Percentiles rank a stretch among this genome's conserved stretches.
Conservation (phyloP, 1,140 invertebrate species). For the Drosophila pallidifrons region DNA sequence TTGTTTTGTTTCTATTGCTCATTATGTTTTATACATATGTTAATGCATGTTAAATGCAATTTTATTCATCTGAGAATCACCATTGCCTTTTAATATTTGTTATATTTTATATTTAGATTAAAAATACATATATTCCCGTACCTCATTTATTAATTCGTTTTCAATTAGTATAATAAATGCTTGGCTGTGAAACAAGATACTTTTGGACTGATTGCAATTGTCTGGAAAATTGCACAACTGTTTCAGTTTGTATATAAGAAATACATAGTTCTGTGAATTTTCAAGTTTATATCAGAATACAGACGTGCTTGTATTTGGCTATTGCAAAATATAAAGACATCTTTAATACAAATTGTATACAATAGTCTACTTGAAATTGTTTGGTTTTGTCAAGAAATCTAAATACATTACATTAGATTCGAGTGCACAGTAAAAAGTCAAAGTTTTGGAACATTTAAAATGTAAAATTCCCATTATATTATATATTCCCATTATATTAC, state of each 20-base stretch:
- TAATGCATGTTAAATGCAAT: background rate
- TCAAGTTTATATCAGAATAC: background rate
- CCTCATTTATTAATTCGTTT: background rate
- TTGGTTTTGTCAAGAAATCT: no score
- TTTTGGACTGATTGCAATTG: slow-evolving; percentile 5
- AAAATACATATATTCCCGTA: background rate
- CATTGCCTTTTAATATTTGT: slow-evolving; percentile 1
- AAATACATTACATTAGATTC: no score
- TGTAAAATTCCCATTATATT: no score
- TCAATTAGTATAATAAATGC: background rate
- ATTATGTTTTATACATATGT: background rate
- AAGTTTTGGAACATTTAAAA: no score
- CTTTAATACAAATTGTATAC: no score
- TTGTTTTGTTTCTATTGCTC: slow-evolving; percentile 8
- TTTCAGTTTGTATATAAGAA: slow-evolving; percentile 16
- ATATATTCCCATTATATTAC: no score
- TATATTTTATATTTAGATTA: background rate
- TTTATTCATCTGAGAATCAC: background rate
- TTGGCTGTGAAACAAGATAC: slow-evolving; percentile 13
- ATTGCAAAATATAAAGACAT: no score
- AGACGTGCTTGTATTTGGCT: no score
- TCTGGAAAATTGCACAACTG: slow-evolving; percentile 20
- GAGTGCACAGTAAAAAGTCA: no score
- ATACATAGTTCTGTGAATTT: slow-evolving; percentile 16
- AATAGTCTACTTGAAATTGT: no score